phyloP scores from a whole-genome alignment of 2,113 vertebrate genomes.

The Cinclus mexicanus region DNA sequence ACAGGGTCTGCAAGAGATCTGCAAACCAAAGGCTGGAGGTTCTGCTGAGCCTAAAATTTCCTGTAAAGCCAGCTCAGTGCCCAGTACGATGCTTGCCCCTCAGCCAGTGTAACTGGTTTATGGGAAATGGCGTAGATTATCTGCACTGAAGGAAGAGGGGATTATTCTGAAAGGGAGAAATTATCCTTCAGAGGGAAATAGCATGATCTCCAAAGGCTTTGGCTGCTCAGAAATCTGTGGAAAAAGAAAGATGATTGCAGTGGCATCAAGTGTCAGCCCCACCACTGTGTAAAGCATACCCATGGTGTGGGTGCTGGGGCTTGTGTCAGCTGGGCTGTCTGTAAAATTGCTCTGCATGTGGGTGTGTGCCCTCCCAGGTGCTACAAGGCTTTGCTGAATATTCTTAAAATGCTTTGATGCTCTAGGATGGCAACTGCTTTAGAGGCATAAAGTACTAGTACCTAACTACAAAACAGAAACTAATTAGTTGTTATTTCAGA shows the following conservation, averaged over 20 bases:
- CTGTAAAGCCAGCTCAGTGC: not conserved
- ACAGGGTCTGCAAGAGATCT: not conserved
- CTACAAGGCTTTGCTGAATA: not conserved
- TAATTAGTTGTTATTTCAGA: not conserved
- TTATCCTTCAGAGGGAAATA: constrained; percentile 40
- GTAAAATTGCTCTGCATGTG: not conserved
- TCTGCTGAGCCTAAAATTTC: not conserved
- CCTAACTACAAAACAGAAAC: not conserved
- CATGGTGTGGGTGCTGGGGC: not conserved
- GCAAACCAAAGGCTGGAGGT: not conserved
- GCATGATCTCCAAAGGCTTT: constrained; percentile 19
- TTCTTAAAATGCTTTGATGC: not conserved
- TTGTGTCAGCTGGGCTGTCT: not conserved
- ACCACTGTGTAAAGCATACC: not conserved
- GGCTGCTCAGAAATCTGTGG: constrained; percentile 15
- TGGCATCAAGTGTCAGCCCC: not conserved
- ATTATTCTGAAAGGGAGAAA: constrained; percentile 56
- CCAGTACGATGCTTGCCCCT: not conserved
- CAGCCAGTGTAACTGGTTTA: constrained; percentile 24
- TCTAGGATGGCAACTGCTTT: not conserved
- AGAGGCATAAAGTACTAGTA: not conserved
- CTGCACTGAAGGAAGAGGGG: constrained; percentile 28
- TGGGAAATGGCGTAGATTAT: constrained; percentile 39
- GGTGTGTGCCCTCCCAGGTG: not conserved
- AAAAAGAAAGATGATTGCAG: not conserved